phyloP scores from a whole-genome alignment of 2,888 invertebrate genomes.

The Cosmia pyralina region DNA sequence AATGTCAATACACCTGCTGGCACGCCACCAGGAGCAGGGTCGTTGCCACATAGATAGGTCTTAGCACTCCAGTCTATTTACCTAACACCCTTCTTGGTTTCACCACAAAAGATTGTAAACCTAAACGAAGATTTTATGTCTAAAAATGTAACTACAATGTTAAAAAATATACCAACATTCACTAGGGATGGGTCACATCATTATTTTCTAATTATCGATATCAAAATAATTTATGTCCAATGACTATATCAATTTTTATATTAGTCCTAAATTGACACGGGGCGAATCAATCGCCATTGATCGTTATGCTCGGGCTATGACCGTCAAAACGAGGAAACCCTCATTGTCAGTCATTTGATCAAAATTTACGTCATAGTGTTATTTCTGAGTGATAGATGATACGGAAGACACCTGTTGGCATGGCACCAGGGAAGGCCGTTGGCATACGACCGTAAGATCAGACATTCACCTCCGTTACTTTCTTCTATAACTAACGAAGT shows the following conservation, averaged over 20 bases:
- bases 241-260: neutral
- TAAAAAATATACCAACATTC: neutral
- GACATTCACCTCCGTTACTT: slow-evolving; percentile 72
- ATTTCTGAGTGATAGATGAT: slow-evolving; percentile 26
- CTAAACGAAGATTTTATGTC: neutral
- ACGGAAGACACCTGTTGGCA: slow-evolving; percentile 56
- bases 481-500: slow-evolving; percentile 67
- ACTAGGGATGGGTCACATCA: neutral
- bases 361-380: slow-evolving; percentile 17
- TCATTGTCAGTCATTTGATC: slow-evolving; percentile 18
- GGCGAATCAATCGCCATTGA: slow-evolving; percentile 33
- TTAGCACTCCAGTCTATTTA: slow-evolving; percentile 11
- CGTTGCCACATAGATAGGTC: slow-evolving; percentile 23
- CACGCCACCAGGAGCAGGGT: slow-evolving; percentile 35
- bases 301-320: slow-evolving; percentile 7
- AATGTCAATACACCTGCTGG: slow-evolving; percentile 57
- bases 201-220: slow-evolving; percentile 28
- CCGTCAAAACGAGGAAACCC: slow-evolving; percentile 16
- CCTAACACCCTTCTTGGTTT: neutral
- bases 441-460: slow-evolving; percentile 61
- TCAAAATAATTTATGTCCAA: slow-evolving; percentile 3
- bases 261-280: slow-evolving; percentile 26
- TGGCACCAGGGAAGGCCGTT: slow-evolving; percentile 60
- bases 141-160: neutral
- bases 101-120: neutral